Evolutionary conservation across 2,888 invertebrate genomes (phyloP).

Genomic region (Pseudolycoriella hygida): DNA sequence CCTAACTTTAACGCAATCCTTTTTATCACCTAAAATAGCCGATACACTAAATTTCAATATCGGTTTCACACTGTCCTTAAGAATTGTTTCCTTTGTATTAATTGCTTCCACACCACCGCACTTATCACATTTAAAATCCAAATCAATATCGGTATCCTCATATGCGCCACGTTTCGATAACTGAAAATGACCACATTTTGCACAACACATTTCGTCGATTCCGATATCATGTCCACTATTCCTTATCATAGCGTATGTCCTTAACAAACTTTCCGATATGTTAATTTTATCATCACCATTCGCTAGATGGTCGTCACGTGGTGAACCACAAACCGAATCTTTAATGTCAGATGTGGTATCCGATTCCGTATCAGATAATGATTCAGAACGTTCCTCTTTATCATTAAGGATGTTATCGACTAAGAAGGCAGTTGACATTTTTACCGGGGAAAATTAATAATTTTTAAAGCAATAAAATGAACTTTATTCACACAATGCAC

Average conservation of each 20-base stretch:
- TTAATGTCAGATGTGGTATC: constrained; percentile 17
- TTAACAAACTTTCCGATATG: constrained; percentile 10
- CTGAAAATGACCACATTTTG: constrained; percentile 19
- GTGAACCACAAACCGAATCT: constrained; percentile 16
- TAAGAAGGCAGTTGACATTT: constrained; percentile 27
- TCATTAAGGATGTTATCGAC: constrained; percentile 27
- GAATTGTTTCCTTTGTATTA: constrained; percentile 19
- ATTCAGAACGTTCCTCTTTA: constrained; percentile 16
- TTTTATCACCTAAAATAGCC: constrained; percentile 57
- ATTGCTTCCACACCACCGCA: constrained; percentile 14
- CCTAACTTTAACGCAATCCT: constrained; percentile 28
- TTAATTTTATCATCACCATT: not conserved
- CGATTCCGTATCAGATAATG: constrained; percentile 15
- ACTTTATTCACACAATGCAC: not conserved
- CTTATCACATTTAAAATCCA: constrained; percentile 22
- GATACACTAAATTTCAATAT: constrained; percentile 83
- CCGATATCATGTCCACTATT: constrained; percentile 7
- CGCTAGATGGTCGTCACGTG: constrained; percentile 2
- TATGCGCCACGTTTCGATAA: constrained; percentile 2
- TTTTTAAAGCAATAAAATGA: too few relatives aligned
- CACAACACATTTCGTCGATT: constrained; percentile 19
- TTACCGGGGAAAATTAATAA: constrained; percentile 1
- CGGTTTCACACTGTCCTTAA: constrained; percentile 40
- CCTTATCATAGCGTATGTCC: constrained; percentile 11
- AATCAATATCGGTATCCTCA: constrained; percentile 16